Evolutionary conservation across 2,797 vertebrate species (phyloP).

Genomic region (Octomys mimax): DNA sequence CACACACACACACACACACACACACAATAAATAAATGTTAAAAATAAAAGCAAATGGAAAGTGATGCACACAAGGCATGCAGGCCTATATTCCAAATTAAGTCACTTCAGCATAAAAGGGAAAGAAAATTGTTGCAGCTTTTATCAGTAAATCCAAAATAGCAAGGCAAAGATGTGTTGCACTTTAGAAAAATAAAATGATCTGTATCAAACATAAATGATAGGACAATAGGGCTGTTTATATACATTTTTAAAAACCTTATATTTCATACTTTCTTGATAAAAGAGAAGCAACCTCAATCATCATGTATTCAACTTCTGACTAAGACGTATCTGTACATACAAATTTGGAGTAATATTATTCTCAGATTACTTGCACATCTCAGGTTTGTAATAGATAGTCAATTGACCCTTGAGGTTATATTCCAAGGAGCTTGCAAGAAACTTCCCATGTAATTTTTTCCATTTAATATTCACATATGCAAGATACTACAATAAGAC

Average conservation of each 20-base stretch:
- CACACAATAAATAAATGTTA: too few relatives aligned
- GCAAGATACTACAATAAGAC: not conserved
- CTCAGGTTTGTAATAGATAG: not conserved
- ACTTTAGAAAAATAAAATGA: not conserved
- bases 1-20: too few relatives aligned
- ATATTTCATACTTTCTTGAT: constrained; percentile 40
- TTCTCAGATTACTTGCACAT: constrained; percentile 31
- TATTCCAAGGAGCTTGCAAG: not conserved
- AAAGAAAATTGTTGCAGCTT: constrained; percentile 7
- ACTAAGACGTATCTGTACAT: not conserved
- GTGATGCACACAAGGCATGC: not conserved
- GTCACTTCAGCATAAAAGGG: constrained; percentile 11
- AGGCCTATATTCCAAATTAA: not conserved
- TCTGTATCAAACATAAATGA: not conserved
- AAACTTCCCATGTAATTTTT: not conserved
- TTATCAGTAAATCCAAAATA: not conserved
- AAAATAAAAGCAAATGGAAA: not conserved
- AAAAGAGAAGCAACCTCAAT: not conserved
- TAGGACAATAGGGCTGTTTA: not conserved
- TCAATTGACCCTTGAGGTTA: not conserved
- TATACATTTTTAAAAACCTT: not conserved
- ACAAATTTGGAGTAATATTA: not conserved
- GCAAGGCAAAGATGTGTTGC: not conserved
- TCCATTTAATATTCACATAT: not conserved
- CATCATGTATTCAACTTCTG: not conserved